A percentile compares a stretch with the other conserved stretches of the same genome.
Conservation (phyloP, 2,797 vertebrate genomes). For the Platyrinchus mystaceus region DNA sequence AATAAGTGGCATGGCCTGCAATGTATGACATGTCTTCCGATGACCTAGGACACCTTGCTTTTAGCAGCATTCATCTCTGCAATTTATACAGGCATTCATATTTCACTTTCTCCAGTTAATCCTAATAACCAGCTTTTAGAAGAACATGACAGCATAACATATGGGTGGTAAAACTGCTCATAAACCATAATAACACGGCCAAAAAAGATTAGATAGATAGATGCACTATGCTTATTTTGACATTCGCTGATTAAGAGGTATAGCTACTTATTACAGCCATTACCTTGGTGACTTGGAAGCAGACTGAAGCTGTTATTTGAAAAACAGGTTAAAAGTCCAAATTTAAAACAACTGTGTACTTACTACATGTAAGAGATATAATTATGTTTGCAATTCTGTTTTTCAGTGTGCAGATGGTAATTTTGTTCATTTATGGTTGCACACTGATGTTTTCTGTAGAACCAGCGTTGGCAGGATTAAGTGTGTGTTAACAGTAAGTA, state of each 20-base stretch:
- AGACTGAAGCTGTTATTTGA: slow-evolving; percentile 46
- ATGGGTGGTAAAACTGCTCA: slow-evolving; percentile 55
- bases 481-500: slow-evolving; percentile 38
- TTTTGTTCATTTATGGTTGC: slow-evolving; percentile 66
- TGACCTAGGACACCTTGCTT: slow-evolving; percentile 30
- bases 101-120: slow-evolving; percentile 57
- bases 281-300: slow-evolving; percentile 55
- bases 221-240: slow-evolving; percentile 54
- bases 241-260: slow-evolving; percentile 53
- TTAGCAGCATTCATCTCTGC: slow-evolving; percentile 15
- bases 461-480: slow-evolving; percentile 14
- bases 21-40: background rate
- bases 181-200: slow-evolving; percentile 42
- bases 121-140: slow-evolving; percentile 59
- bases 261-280: slow-evolving; percentile 56
- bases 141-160: slow-evolving; percentile 54
- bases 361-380: slow-evolving; percentile 45
- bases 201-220: slow-evolving; percentile 49
- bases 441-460: slow-evolving; percentile 33
- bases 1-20: background rate
- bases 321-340: slow-evolving; percentile 40
- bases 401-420: slow-evolving; percentile 55
- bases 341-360: slow-evolving; percentile 55
- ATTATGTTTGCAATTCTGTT: slow-evolving; percentile 51
- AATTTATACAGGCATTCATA: slow-evolving; percentile 34